Base-by-base conservation (phyloP, 2,797 vertebrate genomes). In the Syngnathus acus region DNA sequence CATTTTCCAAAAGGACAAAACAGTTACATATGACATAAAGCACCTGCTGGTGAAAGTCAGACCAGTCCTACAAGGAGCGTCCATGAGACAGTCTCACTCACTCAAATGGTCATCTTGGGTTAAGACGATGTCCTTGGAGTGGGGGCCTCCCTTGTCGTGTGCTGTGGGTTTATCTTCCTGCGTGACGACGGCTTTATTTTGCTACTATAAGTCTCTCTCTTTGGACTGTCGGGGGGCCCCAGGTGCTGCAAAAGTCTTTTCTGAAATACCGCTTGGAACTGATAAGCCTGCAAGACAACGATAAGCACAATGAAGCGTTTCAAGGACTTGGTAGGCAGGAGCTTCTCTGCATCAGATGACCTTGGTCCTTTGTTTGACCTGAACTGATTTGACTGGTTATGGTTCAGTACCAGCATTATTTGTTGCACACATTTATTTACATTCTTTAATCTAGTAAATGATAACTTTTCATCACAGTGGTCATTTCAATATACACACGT, bases 261-360 rank as follows among this genome's bases (percentile, higher is more conserved):
- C 51, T 82, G 79, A 66, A 81, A 86, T 2, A 87, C 65, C 0
- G 66, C 38, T 17, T 80, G 64, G 45, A 86, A 78, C 82, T 83
- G 82, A 69, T 74, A 69, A 1, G 53, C 68, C 86, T 84, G 73
- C 37, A 70, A 66, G 48, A 76, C 48, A 72, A 45, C 58, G n/a
- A 71, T 7, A 38, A 68, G 50, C 19, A 42, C 6, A 32, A 39
- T 7, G 26, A 66, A 42, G 10, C 37, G 14, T 65, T 63, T 76
- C 10, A 65, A 70, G 42, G 68, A 61, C 71, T 10, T 17, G 59
- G 43, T 5, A 43, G 10, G 39, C 51, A 32, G 19, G 0, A 16
- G 62, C 3, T 50, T 19, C 64, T 54, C 32, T 5, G 47, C 10
- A 37, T 66, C 62, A 21, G 66, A 32, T 69, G 47, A 57, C 72